Evolutionary conservation across 1,140 invertebrate genomes (phyloP).

Genomic region (Drosophila subobscura): DNA sequence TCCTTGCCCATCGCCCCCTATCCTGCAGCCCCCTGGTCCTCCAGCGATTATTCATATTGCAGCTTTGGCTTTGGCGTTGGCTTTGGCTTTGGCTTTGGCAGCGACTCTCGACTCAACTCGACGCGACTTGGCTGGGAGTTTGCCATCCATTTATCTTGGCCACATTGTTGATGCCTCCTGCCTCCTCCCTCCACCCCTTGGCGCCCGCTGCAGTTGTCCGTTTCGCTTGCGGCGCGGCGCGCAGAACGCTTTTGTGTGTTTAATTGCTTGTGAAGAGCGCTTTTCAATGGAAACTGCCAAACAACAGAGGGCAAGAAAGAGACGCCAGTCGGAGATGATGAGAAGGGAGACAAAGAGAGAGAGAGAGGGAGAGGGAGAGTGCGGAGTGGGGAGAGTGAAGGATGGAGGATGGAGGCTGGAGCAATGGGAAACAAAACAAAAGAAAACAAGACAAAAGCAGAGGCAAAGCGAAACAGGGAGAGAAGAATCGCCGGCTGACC

Average conservation of each 20-base stretch:
- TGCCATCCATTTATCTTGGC: constrained; percentile 78
- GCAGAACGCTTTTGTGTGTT: constrained; percentile 81
- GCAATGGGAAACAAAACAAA: constrained; percentile 32
- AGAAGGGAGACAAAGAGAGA: background rate
- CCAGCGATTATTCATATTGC: constrained; percentile 76
- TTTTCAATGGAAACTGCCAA: constrained; percentile 77
- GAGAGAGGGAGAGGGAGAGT: background rate
- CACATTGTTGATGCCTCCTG: constrained; percentile 64
- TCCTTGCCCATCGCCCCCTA: background rate
- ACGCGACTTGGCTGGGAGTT: constrained; percentile 37
- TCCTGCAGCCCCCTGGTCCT: background rate
- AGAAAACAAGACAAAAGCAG: constrained; percentile 25
- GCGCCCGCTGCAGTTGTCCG: constrained; percentile 32
- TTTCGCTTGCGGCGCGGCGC: constrained; percentile 69
- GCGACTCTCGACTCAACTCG: background rate
- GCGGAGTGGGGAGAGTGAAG: constrained; percentile 1
- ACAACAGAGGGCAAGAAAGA: constrained; percentile 32
- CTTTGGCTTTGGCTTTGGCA: constrained; percentile 33
- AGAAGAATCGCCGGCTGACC: constrained; percentile 5
- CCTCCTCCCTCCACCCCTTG: background rate
- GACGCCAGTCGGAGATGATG: constrained; percentile 1
- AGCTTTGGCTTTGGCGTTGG: constrained; percentile 43
- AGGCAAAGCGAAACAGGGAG: constrained; percentile 19
- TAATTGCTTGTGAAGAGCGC: constrained; percentile 81
- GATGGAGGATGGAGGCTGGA: no score